phyloP scores from a whole-genome alignment of 2,888 invertebrate genomes.

The Caenorhabditis macrosperma region DNA sequence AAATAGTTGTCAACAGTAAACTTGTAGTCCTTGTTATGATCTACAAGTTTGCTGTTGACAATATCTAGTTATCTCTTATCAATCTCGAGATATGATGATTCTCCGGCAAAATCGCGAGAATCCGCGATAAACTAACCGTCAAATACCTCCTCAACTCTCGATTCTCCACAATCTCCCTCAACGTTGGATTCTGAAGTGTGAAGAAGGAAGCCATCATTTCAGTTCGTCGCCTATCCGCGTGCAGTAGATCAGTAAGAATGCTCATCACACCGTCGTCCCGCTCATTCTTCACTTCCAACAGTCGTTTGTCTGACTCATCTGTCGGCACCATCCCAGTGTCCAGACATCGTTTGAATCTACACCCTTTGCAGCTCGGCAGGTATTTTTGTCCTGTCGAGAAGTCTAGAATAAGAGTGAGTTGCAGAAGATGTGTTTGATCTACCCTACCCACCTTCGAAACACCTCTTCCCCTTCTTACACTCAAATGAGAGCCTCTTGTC shows the following conservation, averaged over 20 bases:
- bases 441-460: too few relatives aligned
- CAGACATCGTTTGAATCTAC: constrained; percentile 4
- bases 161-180: constrained; percentile 6
- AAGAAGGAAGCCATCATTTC: constrained; percentile 1
- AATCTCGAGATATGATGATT: too few relatives aligned
- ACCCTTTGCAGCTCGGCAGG: constrained; percentile 21
- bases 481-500: too few relatives aligned
- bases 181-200: constrained; percentile 6
- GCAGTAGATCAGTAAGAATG: neutral
- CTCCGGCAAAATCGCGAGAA: too few relatives aligned
- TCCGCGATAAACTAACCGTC: neutral
- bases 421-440: too few relatives aligned
- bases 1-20: too few relatives aligned
- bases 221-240: neutral
- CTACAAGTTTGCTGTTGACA: too few relatives aligned
- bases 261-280: neutral
- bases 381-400: too few relatives aligned
- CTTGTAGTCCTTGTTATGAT: too few relatives aligned
- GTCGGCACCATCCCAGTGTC: constrained; percentile 17
- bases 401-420: too few relatives aligned
- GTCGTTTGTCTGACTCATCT: neutral
- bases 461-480: too few relatives aligned
- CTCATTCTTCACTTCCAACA: neutral
- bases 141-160: neutral
- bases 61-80: too few relatives aligned